Conservation (phyloP, 2,888 invertebrate genomes). For the Busseola fusca region DNA sequence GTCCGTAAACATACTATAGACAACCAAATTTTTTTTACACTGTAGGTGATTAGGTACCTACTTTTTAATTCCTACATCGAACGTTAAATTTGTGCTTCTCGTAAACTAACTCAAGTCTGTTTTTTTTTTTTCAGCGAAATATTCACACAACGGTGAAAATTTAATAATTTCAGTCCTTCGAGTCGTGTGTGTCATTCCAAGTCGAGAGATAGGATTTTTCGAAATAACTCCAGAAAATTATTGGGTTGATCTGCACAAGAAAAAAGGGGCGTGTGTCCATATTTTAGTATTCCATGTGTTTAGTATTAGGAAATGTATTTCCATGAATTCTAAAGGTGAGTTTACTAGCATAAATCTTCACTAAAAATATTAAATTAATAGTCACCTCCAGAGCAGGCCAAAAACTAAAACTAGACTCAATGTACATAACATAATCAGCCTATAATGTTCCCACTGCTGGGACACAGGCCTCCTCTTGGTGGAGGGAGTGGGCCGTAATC, state of each 20-base stretch:
- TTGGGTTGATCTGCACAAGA: constrained; percentile 62
- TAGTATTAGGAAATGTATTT: constrained; percentile 62
- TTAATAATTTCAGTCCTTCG: constrained; percentile 62
- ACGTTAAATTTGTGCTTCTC: neutral
- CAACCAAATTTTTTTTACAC: no score
- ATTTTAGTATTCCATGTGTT: constrained; percentile 66
- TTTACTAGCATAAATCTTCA: neutral
- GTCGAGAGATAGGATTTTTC: constrained; percentile 51
- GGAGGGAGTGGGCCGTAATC: no score
- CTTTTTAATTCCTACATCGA: neutral
- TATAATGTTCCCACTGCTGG: no score
- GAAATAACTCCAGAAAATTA: constrained; percentile 59
- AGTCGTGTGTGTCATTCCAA: constrained; percentile 62
- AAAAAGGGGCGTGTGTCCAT: constrained; percentile 59
- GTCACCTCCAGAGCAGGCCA: no score
- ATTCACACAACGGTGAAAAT: constrained; percentile 63
- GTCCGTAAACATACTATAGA: no score
- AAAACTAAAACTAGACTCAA: no score
- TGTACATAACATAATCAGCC: no score
- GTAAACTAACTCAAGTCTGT: neutral
- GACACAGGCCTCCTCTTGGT: no score
- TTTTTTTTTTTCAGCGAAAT: constrained; percentile 61
- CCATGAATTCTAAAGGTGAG: constrained; percentile 58
- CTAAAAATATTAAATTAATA: neutral
- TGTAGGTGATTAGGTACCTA: no score